Evolutionary conservation across 2,113 vertebrate genomes (phyloP), one percentile per base, ranked within the genome.

Genomic region (Aspidoscelis tigris): DNA sequence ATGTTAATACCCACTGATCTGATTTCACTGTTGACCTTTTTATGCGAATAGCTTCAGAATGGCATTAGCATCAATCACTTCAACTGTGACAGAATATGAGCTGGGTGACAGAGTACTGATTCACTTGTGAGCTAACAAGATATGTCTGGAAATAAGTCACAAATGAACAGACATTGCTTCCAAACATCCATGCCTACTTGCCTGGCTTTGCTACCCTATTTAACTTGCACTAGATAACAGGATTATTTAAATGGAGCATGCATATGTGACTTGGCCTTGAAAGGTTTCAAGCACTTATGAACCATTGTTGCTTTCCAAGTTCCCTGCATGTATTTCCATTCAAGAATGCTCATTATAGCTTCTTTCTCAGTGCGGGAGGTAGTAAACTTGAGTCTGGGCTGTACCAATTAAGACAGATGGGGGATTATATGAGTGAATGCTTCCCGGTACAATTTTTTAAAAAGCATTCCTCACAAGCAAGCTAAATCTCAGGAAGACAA

Each of bases 21-120:
- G 11, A 2, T 82, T 88, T 88, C 78, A 66, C 55, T 58, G 80
- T 76, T 84, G 66, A 74, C 78, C 87, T 74, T 90, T 85, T 88
- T 75, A 21, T 71, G 82, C 87, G 65, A 92, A 76, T 68, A 89
- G 61, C 77, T 93, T 81, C 78, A 82, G 82, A 85, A 75, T 84
- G 78, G 61, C 39, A 88, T 90, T 82, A 74, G 14, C 76, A 20
- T 81, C 86, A 77, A 5, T 90, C 8, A 0, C 7, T 7, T 84
- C 10, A 8, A 8, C 26, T 87, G 86, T 50, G 80, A 55, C 24
- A 83, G 77, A 81, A 88, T 53, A 7, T 43, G 84, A 92, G 70
- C 5, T 8, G 20, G 47, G 77, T 76, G 58, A 90, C 85, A 88
- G 83, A 75, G 71, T 82, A 77, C 87, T 81, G 87, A 86, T 84